Evolutionary conservation across 2,888 invertebrate species (phyloP), one percentile per base, ranked within the genome.

Genomic region (Melanostoma scalare): DNA sequence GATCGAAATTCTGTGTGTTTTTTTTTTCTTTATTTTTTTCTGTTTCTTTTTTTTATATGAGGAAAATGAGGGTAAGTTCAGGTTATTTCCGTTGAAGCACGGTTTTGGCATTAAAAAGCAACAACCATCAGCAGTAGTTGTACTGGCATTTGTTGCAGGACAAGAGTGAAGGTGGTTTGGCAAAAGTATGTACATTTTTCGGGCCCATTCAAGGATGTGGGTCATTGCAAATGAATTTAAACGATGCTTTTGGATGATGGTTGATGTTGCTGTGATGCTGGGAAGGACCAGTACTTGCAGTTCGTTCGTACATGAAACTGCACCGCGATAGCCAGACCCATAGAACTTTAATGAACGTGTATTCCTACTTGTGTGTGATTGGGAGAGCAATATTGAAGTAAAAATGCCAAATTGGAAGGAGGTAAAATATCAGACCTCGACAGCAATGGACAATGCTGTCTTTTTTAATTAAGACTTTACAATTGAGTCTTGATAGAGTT

Each of bases 161-260:
- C 8, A 44, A 10, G n/a, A 48, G 31, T 30, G 33, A 33, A 69
- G 63, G 5, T 55, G 50, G 73, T 69, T 63, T 68, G 68, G 38
- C n/a, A 65, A 55, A 36, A 69, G 42, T 50, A 63, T 33, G 42
- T 50, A 63, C 38, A 77, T 50, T 69, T 30, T 52, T 52, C 3
- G 42, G 30, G 55, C n/a, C 31, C 40, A 42, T 68, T 80, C 56
- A 44, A 58, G 63, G 58, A 81, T 76, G 40, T 76, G 65, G 81
- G 81, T 72, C 76, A 76, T 67, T 63, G 48, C 9, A 55, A 75
- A 58, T 65, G 75, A 71, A 76, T 72, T 81, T 76, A 61, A 76
- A 72, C 60, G 56, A 60, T 53, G 20, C 46, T 61, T 5, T 50
- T 30, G 36, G 55, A 58, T 72, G 52, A 52, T 52, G 77, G 42